Evolutionary conservation across 1,140 invertebrate species (phyloP).

Genomic region (Linepithema humile): DNA sequence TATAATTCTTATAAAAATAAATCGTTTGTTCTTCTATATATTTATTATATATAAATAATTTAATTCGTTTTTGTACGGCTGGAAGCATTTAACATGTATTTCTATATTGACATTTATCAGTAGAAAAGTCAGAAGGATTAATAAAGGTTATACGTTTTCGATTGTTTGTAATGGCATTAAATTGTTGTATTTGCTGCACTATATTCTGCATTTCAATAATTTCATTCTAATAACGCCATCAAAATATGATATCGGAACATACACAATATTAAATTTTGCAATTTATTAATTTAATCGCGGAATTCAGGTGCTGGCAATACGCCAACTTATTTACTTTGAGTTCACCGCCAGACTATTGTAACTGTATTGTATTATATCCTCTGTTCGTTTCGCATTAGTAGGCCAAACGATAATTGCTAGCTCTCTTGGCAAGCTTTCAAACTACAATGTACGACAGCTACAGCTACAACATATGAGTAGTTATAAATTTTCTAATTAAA

Average conservation of each 20-base stretch:
- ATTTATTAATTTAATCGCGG: conserved; percentile 19
- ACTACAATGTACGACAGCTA: background rate
- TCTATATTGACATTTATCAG: background rate
- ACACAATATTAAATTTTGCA: background rate
- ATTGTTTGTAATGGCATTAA: background rate
- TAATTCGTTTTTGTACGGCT: background rate
- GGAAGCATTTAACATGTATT: background rate
- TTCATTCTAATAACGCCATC: background rate
- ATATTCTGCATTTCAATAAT: background rate
- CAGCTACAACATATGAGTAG: background rate
- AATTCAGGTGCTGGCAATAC: conserved; percentile 21
- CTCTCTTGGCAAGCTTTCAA: conserved; percentile 60
- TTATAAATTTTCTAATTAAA: conserved; percentile 22
- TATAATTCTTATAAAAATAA: too few species aligned
- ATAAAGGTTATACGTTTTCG: background rate
- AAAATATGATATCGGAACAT: background rate
- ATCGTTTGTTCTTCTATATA: too few species aligned
- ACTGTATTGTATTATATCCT: conserved; percentile 36
- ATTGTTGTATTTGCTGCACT: background rate
- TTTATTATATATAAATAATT: background rate
- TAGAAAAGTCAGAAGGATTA: background rate
- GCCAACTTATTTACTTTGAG: conserved; percentile 28
- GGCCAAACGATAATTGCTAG: conserved; percentile 2
- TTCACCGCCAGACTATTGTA: conserved; percentile 25
- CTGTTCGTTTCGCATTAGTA: background rate